These are phyloP conservation scores for Turritopsis rubra DNA, from an alignment of 30 jellyfish, hydroid and myxozoan species.

Conservation along the genomic window DNA sequence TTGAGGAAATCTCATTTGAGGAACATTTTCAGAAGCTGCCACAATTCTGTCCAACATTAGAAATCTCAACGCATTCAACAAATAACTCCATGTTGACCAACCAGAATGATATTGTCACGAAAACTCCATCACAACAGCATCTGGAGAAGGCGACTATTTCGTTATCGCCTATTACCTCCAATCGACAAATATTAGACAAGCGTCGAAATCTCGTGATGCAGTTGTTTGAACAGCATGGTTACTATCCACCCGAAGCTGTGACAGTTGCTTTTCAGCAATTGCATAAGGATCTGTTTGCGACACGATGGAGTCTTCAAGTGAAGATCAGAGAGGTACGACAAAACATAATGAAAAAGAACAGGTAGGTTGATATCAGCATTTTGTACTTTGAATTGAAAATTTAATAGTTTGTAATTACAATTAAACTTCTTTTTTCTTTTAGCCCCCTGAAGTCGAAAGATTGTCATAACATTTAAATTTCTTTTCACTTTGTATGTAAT, in stretches of 20 bases:
- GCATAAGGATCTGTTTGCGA: constrained; percentile 61
- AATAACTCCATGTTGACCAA: neutral
- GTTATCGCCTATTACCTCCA: constrained; percentile 59
- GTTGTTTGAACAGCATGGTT: constrained; percentile 69
- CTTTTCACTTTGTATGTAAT: neutral
- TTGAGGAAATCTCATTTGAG: constrained; percentile 38
- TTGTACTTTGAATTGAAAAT: neutral
- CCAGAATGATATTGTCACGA: neutral
- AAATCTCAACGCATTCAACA: neutral
- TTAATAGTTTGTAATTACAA: neutral
- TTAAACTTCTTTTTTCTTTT: neutral
- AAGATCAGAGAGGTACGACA: constrained; percentile 91
- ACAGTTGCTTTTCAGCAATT: constrained; percentile 73
- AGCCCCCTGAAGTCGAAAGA: neutral
- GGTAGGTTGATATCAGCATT: constrained; percentile 24
- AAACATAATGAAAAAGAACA: constrained; percentile 49
- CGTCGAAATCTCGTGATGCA: constrained; percentile 73
- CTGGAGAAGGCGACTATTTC: neutral
- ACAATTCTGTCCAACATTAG: constrained; percentile 38
- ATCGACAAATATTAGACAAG: constrained; percentile 60
- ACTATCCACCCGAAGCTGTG: constrained; percentile 67
- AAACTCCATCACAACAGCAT: neutral
- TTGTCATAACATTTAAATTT: neutral
- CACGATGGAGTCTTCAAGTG: constrained; percentile 72
- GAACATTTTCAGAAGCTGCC: constrained; percentile 60